Evolutionary conservation across 2,113 vertebrate species (phyloP).

Genomic region (Thomomys bottae): DNA sequence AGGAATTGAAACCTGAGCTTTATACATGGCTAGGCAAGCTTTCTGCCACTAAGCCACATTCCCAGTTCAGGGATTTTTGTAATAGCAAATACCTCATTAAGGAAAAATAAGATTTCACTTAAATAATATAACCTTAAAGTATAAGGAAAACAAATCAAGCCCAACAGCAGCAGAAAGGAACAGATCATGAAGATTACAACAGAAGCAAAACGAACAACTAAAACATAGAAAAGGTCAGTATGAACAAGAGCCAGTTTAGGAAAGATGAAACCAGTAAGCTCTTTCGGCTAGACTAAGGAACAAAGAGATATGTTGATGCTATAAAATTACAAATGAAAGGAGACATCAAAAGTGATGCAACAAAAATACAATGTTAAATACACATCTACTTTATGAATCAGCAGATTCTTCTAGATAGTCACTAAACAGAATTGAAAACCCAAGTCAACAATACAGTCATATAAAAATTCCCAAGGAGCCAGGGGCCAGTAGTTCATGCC

Average conservation of each 20-base stretch:
- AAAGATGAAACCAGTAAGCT: neutral
- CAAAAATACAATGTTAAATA: neutral
- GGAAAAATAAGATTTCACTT: neutral
- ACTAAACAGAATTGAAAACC: no score
- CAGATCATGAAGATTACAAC: neutral
- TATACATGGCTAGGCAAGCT: no score
- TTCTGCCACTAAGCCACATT: no score
- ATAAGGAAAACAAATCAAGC: neutral
- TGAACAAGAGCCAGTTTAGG: neutral
- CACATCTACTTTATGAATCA: no score
- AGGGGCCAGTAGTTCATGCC: no score
- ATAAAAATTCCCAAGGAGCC: no score
- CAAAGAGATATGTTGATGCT: neutral
- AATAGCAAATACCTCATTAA: neutral
- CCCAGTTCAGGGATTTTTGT: neutral
- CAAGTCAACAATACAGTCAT: no score
- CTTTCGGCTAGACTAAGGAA: neutral
- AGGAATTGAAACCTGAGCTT: no score
- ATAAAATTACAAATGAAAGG: neutral
- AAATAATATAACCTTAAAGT: neutral
- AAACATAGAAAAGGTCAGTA: neutral
- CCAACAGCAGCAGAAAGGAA: neutral
- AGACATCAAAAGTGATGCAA: neutral
- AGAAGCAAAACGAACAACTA: neutral
- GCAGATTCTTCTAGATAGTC: no score